These are phyloP conservation scores for Saguinus midas DNA, from an alignment of 2,113 vertebrate genomes.

Conservation along the genomic window DNA sequence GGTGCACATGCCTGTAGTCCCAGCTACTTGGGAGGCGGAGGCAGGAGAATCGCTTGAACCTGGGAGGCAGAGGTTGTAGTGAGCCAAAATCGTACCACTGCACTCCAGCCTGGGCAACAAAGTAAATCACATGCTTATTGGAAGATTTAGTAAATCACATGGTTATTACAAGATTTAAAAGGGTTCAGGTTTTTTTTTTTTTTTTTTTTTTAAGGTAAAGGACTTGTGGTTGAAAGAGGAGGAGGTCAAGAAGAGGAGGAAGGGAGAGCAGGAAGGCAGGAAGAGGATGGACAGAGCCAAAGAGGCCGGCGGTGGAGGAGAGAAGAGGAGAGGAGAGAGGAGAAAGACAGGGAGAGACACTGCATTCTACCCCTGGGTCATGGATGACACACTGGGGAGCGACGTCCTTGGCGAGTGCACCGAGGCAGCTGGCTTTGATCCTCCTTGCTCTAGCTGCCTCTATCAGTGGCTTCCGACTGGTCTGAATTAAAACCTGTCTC, in stretches of 20 bases:
- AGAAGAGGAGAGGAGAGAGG: background rate
- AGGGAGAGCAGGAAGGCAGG: fast-evolving
- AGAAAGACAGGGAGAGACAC: background rate
- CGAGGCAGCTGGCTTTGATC: conserved; percentile 80
- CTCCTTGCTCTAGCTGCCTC: background rate
- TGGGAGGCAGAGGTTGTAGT: no score
- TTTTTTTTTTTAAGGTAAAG: background rate
- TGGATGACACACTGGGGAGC: background rate
- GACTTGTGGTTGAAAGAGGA: background rate
- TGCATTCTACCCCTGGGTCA: fast-evolving
- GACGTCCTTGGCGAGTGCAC: conserved; percentile 72
- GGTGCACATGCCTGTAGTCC: no score
- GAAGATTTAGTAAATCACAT: background rate
- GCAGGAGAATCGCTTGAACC: no score
- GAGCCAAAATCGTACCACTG: no score
- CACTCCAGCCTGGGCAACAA: no score
- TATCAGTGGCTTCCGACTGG: conserved; percentile 57
- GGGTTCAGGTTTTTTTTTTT: background rate
- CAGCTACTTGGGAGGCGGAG: no score
- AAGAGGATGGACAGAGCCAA: fast-evolving
- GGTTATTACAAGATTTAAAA: background rate
- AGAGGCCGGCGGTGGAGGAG: background rate
- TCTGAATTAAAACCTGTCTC: conserved; percentile 71
- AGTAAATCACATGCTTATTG: no score
- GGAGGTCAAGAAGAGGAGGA: background rate